phyloP scores from a whole-genome alignment of 2,797 vertebrate genomes.

The Threskiornis aethiopicus region DNA sequence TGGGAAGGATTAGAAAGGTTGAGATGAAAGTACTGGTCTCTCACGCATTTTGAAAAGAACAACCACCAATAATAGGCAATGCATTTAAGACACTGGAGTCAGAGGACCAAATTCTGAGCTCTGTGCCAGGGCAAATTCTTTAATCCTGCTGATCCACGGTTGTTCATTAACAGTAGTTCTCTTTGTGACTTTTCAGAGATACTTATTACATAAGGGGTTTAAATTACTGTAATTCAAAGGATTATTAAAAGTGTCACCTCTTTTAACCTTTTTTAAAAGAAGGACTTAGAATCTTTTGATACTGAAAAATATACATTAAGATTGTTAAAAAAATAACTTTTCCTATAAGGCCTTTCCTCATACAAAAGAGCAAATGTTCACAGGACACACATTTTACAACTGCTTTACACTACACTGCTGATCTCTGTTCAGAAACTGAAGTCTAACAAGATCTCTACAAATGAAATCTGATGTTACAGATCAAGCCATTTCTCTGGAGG shows the following conservation, averaged over 20 bases:
- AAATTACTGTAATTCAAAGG: background rate
- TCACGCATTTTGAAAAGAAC: background rate
- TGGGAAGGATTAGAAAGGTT: background rate
- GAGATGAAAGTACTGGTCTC: background rate
- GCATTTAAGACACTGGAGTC: background rate
- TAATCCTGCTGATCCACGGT: background rate
- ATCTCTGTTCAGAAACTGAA: background rate
- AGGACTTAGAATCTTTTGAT: background rate
- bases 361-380: background rate
- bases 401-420: background rate
- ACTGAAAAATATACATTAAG: background rate
- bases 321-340: background rate
- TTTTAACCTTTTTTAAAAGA: background rate
- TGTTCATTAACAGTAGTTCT: background rate
- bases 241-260: background rate
- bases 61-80: background rate
- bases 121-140: background rate
- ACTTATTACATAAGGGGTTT: background rate
- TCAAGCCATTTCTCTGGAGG: background rate
- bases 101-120: background rate
- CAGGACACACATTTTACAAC: background rate
- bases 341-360: background rate
- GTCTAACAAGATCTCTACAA: background rate
- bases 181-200: background rate
- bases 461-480: background rate